Conservation (phyloP, 2,888 invertebrate species). For the Drosophila siamana region DNA sequence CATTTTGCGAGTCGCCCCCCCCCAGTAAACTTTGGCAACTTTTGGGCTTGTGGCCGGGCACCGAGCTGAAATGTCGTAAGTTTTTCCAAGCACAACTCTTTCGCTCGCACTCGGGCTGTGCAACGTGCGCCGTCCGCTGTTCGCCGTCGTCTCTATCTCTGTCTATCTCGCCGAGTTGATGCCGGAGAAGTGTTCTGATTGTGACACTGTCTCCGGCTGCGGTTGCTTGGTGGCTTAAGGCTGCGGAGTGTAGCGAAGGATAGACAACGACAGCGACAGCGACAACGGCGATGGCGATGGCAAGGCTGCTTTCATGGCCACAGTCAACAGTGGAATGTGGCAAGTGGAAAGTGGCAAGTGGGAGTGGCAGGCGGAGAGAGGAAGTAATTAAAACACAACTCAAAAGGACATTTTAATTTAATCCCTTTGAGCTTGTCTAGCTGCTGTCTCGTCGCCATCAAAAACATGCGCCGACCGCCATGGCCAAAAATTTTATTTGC, state of each 20-base stretch:
- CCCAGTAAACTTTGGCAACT: conserved; percentile 55
- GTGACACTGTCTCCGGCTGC: conserved; percentile 47
- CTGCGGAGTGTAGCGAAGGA: conserved; percentile 3
- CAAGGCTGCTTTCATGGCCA: conserved; percentile 51
- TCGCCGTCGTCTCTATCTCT: background rate
- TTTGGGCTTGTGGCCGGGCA: conserved; percentile 56
- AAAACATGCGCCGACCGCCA: conserved; percentile 70
- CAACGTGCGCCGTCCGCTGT: no score
- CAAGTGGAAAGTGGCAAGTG: background rate
- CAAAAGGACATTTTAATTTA: conserved; percentile 82
- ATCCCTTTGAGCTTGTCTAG: conserved; percentile 82
- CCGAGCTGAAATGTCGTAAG: conserved; percentile 42
- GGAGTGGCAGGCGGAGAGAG: conserved; percentile 32
- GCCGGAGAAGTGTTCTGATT: conserved; percentile 21
- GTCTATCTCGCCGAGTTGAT: background rate
- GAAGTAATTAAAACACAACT: conserved; percentile 81
- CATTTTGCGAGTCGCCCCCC: conserved; percentile 1
- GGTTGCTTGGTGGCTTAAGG: conserved; percentile 38
- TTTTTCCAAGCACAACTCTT: conserved; percentile 25
- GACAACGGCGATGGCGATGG: background rate
- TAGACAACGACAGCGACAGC: background rate
- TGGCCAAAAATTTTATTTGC: conserved; percentile 62
- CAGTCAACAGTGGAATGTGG: conserved; percentile 30
- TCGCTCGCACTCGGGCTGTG: background rate
- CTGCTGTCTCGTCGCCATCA: conserved; percentile 83